These are phyloP conservation scores for Venustoraphidia nigricollis DNA, from an alignment of 2,888 invertebrate species.

Conservation along the genomic window DNA sequence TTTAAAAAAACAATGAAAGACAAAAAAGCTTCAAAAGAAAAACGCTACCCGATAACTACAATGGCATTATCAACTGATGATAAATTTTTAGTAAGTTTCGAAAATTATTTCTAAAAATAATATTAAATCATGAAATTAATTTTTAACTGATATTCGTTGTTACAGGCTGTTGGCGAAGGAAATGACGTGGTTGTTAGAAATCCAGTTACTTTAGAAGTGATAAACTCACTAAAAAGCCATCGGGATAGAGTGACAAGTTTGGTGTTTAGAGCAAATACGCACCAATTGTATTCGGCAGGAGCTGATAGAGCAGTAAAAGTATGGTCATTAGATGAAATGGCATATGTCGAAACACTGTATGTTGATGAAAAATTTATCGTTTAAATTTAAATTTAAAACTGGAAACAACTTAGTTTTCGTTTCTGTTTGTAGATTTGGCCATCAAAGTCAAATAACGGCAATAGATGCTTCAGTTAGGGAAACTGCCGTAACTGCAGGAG, in stretches of 20 bases:
- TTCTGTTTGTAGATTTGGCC: constrained; percentile 50
- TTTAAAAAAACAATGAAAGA: constrained; percentile 14
- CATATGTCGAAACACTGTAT: constrained; percentile 83
- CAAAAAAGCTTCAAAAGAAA: constrained; percentile 16
- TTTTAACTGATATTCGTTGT: constrained; percentile 4
- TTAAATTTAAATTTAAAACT: not conserved
- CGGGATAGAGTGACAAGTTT: constrained; percentile 58
- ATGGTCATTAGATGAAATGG: constrained; percentile 94
- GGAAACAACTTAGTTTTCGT: not conserved
- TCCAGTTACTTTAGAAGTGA: constrained; percentile 53
- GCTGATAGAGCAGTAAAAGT: constrained; percentile 74
- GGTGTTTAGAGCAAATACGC: constrained; percentile 70
- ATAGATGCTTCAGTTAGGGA: constrained; percentile 81
- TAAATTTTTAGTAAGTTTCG: constrained; percentile 57
- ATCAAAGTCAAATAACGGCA: constrained; percentile 71
- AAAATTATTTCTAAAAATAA: no score
- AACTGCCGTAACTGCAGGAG: constrained; percentile 77
- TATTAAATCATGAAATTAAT: constrained; percentile 5
- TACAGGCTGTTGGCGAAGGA: constrained; percentile 46
- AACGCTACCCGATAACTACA: constrained; percentile 35
- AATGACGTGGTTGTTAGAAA: constrained; percentile 73
- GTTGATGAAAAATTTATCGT: constrained; percentile 12
- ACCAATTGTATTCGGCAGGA: constrained; percentile 68
- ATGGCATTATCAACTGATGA: constrained; percentile 63
- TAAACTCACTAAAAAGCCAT: constrained; percentile 72